Evolutionary conservation across 2,888 invertebrate species (phyloP), one percentile per base, ranked within the genome.

Genomic region (Apeira syringaria): DNA sequence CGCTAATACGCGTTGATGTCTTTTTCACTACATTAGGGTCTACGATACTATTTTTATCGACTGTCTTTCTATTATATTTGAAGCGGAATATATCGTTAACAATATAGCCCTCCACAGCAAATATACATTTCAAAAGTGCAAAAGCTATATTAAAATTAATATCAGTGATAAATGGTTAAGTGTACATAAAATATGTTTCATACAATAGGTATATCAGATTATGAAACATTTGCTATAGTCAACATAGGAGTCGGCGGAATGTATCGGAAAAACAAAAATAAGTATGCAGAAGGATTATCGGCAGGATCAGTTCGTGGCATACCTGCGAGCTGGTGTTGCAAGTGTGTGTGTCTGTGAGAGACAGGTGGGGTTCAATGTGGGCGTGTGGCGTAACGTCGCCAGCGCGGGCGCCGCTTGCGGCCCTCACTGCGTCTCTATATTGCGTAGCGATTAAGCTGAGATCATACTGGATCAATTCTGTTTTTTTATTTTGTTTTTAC

Each of bases 311-410:
- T 48, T 41, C 37, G 75, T 76, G 79, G 71, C 68, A 63, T 86
- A 83, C 81, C 80, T 77, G 77, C 29, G 36, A 36, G 40, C 51
- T 50, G 36, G 15, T 45, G 52, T 49, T 64, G 66, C 41, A 58
- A 48, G 48, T 56, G 64, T 52, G 59, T 57, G 64, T 42, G 56
- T 55, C 62, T 44, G 54, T 55, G 54, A 49, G 17, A 11, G 31
- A 47, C 50, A 61, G 59, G 63, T 64, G 60, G 64, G n/a, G 51
- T 52, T 11, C 20, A 7, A 7, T 74, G 82, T 82, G 66, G 68
- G 84, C 63, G 82, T 82, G 68, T 85, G 84, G 80, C 76, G 87
- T 82, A 86, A 88, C 70, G 60, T 51, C 60, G 47, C 59, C 20
- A 1, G 6, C 61, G 66, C 63, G 59, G 56, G 56, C 57, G 36